Evolutionary conservation across 2,888 invertebrate genomes (phyloP), one percentile per base, ranked within the genome.

Genomic region (Panorpa germanica): DNA sequence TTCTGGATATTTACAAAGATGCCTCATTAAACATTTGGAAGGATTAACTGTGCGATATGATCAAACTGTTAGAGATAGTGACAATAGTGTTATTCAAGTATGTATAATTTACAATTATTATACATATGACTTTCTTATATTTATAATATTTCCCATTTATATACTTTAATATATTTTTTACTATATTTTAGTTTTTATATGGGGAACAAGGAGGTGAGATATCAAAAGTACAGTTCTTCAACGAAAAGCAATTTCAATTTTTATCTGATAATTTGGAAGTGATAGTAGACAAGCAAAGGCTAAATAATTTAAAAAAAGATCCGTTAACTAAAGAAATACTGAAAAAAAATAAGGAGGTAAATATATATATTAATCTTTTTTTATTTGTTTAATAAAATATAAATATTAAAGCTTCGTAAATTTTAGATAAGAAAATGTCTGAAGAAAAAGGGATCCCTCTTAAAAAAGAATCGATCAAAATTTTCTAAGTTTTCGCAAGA

Each of bases 1-100:
- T 36, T 93, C 93, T 42, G 99, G 99, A 41, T 99, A 99, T 52
- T 61, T 99, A 32, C 93, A 96, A 55, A 64, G 95, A 38, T 98
- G 98, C 55, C 61, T 99, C 6, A 83, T 98, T 34, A 99, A 99
- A 53, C 93, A 96, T 59, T 59, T 99, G 37, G 99, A 99, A 60
- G 95, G 95, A 4, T 53, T 99, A n/a, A 68, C 65, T 31, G 80
- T 96, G 0, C 68, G 72, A 32, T 96, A 98, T 49, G 98, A 99
- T 51, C 61, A 80, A 45, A 96, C 96, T 0, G 98, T 98, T 0
- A 65, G 96, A 37, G 96, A 99, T 49, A 76, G 82, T 34, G 96
- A 98, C 51, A 77, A 80, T 18, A 80, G 80, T 47, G 70, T 99
- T 2, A 69, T 98, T 29, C 96, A 91, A 59, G 67, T 73, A 44